phyloP scores from a whole-genome alignment of 35 echinoderm and acorn worm species.

The Holothuria glaberrima region DNA sequence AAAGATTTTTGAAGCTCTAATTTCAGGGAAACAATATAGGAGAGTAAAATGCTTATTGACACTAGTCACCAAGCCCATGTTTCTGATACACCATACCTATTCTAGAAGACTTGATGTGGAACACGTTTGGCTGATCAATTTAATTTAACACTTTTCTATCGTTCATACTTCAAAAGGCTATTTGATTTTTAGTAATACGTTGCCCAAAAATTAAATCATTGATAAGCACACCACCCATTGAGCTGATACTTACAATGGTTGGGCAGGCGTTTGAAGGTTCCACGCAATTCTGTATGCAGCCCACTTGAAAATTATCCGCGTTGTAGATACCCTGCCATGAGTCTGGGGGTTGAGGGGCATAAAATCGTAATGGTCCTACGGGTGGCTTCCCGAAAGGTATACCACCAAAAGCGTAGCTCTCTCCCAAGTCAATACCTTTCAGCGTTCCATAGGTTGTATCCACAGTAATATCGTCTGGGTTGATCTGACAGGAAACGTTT shows the following conservation, averaged over 20 bases:
- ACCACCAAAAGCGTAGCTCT: conserved; percentile 60
- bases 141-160: too few species aligned
- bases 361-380: conserved; percentile 65
- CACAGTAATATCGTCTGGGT: conserved; percentile 14
- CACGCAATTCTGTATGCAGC: conserved; percentile 53
- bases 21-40: too few species aligned
- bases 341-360: conserved; percentile 40
- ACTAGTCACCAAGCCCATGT: too few species aligned
- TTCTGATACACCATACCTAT: too few species aligned
- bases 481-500: background rate
- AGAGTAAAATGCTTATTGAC: too few species aligned
- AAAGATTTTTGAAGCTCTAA: too few species aligned
- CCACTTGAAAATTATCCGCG: conserved; percentile 43
- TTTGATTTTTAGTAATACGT: too few species aligned
- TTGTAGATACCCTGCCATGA: conserved; percentile 49
- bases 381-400: conserved; percentile 81
- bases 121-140: too few species aligned
- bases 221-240: too few species aligned
- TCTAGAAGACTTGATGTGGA: too few species aligned
- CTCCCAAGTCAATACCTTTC: conserved; percentile 23
- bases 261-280: conserved; percentile 43
- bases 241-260: conserved; percentile 18
- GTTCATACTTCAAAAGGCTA: too few species aligned
- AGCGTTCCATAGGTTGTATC: conserved; percentile 20
- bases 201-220: too few species aligned